These are phyloP conservation scores for Drosophila mayaguana DNA, from an alignment of 2,888 invertebrate genomes.

Conservation along the genomic window DNA sequence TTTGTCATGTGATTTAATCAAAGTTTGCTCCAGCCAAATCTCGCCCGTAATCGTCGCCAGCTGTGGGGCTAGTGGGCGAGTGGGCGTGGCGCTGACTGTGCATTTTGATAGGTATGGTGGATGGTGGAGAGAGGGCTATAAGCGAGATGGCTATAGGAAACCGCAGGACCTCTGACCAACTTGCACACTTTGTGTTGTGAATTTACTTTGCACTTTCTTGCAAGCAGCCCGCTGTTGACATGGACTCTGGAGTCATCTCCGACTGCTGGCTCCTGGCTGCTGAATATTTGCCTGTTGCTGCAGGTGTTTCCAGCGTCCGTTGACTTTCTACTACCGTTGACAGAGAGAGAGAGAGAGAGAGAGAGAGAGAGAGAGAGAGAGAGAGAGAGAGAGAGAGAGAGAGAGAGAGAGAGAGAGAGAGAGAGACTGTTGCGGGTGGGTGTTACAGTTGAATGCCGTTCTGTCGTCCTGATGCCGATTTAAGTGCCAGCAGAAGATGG, in stretches of 20 bases:
- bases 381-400: no score
- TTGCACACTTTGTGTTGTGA: slow-evolving; percentile 68
- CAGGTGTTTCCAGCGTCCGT: slow-evolving; percentile 47
- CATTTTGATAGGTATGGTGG: slow-evolving; percentile 49
- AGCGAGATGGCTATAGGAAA: neutral
- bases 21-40: slow-evolving; percentile 74
- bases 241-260: slow-evolving; percentile 26
- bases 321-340: slow-evolving; percentile 26
- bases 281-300: slow-evolving; percentile 69
- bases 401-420: no score
- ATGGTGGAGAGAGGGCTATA: neutral
- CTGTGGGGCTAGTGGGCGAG: neutral
- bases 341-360: no score
- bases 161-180: slow-evolving; percentile 35
- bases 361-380: no score
- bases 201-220: slow-evolving; percentile 77
- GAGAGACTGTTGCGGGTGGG: slow-evolving; percentile 4
- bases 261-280: slow-evolving; percentile 33
- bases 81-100: slow-evolving; percentile 39
- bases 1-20: slow-evolving; percentile 75
- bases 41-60: slow-evolving; percentile 54
- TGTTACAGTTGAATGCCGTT: slow-evolving; percentile 58
- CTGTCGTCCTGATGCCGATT: slow-evolving; percentile 63
- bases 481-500: slow-evolving; percentile 69
- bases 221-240: slow-evolving; percentile 56